Percentiles rank a stretch among this genome's conserved stretches.
Conservation (phyloP, 2,113 vertebrate species). For the Hemiprocne comata region DNA sequence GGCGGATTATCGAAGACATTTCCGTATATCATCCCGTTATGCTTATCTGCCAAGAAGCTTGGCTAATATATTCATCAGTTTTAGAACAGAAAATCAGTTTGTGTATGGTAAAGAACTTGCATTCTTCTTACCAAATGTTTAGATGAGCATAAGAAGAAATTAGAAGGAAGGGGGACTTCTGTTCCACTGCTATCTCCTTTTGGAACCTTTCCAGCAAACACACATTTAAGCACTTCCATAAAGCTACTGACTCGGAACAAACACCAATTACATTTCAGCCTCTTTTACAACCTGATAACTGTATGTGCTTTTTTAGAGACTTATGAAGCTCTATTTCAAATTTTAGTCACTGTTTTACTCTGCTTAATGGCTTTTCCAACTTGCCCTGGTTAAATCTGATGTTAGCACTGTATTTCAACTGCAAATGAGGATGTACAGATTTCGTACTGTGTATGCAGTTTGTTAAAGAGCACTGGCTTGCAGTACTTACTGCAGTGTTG, state of each 20-base stretch:
- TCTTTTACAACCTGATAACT: constrained; percentile 47
- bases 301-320: neutral
- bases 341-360: neutral
- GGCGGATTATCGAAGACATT: neutral
- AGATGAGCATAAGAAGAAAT: neutral
- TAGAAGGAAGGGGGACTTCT: neutral
- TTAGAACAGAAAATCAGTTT: neutral
- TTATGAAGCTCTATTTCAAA: neutral
- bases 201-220: constrained; percentile 14
- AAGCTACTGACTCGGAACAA: neutral
- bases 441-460: neutral
- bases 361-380: constrained; percentile 25
- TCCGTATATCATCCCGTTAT: neutral
- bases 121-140: neutral
- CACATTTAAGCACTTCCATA: neutral
- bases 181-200: neutral
- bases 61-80: neutral
- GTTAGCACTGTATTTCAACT: neutral
- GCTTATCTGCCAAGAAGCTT: neutral
- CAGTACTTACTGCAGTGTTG: neutral
- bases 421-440: neutral
- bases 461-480: neutral
- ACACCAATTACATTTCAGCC: constrained; percentile 2
- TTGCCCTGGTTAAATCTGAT: neutral
- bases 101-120: neutral